Evolutionary conservation across 2,888 invertebrate genomes (phyloP).

Genomic region (Galerucella nymphaeae): DNA sequence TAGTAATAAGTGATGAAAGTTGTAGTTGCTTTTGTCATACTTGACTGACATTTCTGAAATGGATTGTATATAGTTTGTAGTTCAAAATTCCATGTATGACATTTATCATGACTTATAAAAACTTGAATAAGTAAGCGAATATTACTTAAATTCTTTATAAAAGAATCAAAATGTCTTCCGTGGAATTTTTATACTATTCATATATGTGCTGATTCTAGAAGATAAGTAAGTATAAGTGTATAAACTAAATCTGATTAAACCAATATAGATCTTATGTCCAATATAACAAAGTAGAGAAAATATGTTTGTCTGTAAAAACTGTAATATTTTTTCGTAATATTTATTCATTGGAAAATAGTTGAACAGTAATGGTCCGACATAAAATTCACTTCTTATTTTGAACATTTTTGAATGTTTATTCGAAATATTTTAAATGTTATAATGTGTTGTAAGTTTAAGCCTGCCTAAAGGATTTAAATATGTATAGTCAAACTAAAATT

Average conservation of each 20-base stretch:
- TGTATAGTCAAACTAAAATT: not conserved
- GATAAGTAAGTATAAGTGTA: conserved; percentile 44
- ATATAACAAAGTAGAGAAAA: conserved; percentile 54
- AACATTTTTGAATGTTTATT: conserved; percentile 31
- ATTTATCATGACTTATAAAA: conserved; percentile 15
- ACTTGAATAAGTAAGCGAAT: too few species aligned
- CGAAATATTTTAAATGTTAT: conserved; percentile 42
- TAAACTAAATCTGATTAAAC: conserved; percentile 50
- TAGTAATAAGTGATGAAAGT: conserved; percentile 31
- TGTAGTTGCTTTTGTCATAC: conserved; percentile 31
- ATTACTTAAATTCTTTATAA: not conserved
- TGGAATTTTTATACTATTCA: conserved; percentile 25
- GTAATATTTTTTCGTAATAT: conserved; percentile 55
- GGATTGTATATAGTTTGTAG: conserved; percentile 30
- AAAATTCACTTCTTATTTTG: conserved; percentile 40
- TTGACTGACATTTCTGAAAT: conserved; percentile 38
- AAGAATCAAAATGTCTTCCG: conserved; percentile 10
- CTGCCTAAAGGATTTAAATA: not conserved
- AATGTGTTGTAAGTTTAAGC: conserved; percentile 48
- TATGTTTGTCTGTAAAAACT: conserved; percentile 48
- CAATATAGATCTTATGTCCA: conserved; percentile 47
- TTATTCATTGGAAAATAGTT: conserved; percentile 55
- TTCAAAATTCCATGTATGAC: conserved; percentile 18
- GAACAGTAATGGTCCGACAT: conserved; percentile 58
- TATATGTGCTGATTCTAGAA: conserved; percentile 33